Evolutionary conservation across 2,797 vertebrate genomes (phyloP), one percentile per base, ranked within the genome.

Genomic region (Propithecus deckenii): DNA sequence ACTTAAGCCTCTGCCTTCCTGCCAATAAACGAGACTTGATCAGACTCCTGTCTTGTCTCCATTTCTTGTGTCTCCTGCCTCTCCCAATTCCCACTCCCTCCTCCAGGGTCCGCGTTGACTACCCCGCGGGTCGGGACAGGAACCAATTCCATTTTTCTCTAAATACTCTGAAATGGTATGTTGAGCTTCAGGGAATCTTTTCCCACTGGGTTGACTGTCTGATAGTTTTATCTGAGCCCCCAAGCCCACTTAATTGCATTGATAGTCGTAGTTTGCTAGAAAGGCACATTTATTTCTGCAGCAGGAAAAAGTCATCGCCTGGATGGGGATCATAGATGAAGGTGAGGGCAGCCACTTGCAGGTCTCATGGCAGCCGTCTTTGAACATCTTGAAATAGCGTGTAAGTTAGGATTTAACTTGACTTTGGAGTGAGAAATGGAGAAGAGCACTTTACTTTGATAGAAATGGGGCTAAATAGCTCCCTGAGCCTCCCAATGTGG

Each of bases 401-500:
- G 9, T 84, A 79, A 79, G 15, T 76, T 28, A 80, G 10, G 55
- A 55, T 89, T 89, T 80, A 71, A 35, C 32, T 95, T 95, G 59
- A 69, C 69, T 89, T 94, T 85, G 71, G 71, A 96, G 52, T 88
- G 87, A 89, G 85, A 92, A 95, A 22, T 67, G 59, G 55, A 80
- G 72, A 94, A 52, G 72, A 63, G 55, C n/a, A 63, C 46, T 95
- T 94, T 87, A 84, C 30, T 94, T 95, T 86, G 50, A 96, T 86
- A 86, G 46, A 95, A 95, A 86, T 23, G 3, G 59, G 74, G 46
- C 32, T 95, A 65, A 91, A 38, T 78, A 80, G 55, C 32, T 81
- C 84, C 38, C 46, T n/a, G 46, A 86, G 23, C 32, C 50, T 95
- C 79, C 30, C 61, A 65, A 32, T 38, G 25, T 72, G 38, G 23